phyloP scores from a whole-genome alignment of 2,888 invertebrate species.

The Tanytarsus gracilentus region DNA sequence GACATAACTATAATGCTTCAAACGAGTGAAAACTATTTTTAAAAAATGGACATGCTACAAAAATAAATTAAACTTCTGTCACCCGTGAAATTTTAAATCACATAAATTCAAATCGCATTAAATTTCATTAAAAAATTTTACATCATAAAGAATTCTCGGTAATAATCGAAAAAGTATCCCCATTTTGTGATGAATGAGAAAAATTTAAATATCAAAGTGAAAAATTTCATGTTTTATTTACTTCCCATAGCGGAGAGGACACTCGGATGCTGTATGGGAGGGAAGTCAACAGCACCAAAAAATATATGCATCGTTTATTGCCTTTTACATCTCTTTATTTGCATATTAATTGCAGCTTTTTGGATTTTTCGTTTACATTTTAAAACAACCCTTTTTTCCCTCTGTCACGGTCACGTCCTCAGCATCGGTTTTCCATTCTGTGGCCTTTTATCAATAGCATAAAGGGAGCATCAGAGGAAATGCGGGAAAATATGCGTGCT shows the following conservation, averaged over 20 bases:
- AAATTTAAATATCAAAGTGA: slow-evolving; percentile 29
- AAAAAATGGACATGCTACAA: too few species aligned
- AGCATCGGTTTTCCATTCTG: slow-evolving; percentile 4
- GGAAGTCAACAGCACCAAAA: not conserved
- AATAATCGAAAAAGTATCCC: not conserved
- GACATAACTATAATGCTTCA: too few species aligned
- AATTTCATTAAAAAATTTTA: not conserved
- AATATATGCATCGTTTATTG: slow-evolving; percentile 27
- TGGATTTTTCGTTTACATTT: slow-evolving; percentile 12
- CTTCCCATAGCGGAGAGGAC: not conserved
- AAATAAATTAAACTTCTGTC: too few species aligned
- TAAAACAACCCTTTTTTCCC: slow-evolving; percentile 17
- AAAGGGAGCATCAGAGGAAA: not conserved
- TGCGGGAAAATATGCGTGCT: slow-evolving; percentile 28
- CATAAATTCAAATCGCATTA: not conserved
- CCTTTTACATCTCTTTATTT: slow-evolving; percentile 26
- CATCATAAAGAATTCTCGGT: not conserved
- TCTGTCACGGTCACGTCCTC: not conserved
- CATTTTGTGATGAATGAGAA: not conserved
- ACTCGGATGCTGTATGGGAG: not conserved
- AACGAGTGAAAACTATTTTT: too few species aligned
- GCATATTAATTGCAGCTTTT: slow-evolving; percentile 28
- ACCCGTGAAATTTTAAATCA: not conserved
- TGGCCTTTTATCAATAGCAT: slow-evolving; percentile 1
- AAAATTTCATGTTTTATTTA: not conserved